Base-by-base conservation (phyloP, 1,140 invertebrate species). In the Drosophila prosaltans region DNA sequence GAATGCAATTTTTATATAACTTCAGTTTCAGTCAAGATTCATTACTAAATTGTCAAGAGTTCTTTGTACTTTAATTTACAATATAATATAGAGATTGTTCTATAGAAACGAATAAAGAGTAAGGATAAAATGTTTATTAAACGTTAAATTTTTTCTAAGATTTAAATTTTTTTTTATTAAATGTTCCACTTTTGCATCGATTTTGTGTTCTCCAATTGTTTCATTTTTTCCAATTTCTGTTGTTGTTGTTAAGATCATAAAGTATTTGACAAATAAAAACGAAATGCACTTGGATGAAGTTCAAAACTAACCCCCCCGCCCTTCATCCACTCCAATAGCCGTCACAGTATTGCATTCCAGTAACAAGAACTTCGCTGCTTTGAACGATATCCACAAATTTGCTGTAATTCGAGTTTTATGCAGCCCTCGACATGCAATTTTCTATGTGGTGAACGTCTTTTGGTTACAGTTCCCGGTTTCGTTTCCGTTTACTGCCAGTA, bases 351-450 rank as follows among this genome's bases (percentile, higher is more conserved):
- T 26, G 45, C 45, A 51, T 41, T 32, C 55, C 30, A 24, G 8
- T 30, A 30, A 11, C 48, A 62, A 21, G 11, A 28, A 61, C 54
- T 26, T 26, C 54, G 61, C 48, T 68, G 54, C n/a, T 36, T 24
- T 24, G 39, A 68, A 43, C 57, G 54, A 72, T 81, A 72, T 78
- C 65, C 69, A 72, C 78, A 72, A 88, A 74, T 78, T 85, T 75
- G 48, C 59, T 86, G 82, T 86, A 88, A 88, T 73, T 83, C 65
- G 76, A 89, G 83, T 83, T 86, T 83, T 78, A 88, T 86, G 84
- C 84, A 80, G 73, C 70, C 70, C 70, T 88, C 70, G 84, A 82
- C 83, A 88, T 83, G 80, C 84, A 86, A 83, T 80, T 84, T 79
- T 65, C 64, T 86, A 76, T 74, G 79, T 64, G 66, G 67, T 60